Base-by-base conservation (phyloP, 2,113 vertebrate genomes). In the Ranitomeya imitator region DNA sequence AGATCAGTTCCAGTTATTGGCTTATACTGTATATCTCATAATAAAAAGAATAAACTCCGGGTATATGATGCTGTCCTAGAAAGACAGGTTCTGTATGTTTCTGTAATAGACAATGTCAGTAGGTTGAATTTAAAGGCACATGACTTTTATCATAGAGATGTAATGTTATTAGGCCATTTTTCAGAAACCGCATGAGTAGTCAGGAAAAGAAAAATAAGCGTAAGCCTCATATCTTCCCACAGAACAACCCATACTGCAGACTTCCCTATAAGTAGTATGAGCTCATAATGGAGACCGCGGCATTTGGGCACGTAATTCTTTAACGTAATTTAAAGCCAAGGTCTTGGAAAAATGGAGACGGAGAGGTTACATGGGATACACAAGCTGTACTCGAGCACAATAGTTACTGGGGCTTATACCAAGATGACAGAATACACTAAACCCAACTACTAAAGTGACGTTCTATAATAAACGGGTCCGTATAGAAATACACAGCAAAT, bases 131-230 rank as follows among this genome's bases (percentile, higher is more conserved):
- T 63, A 19, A 80, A 63, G 52, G 45, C 51, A 54, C 18, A 45
- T 1, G 55, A 65, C 59, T 11, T 55, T 55, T 55, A 23, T 59
- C 83, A 21, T 74, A 55, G 18, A 73, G 21, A 52, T 51, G 71
- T 76, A 77, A 85, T 77, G 55, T 61, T 52, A 77, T 85, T 77
- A 74, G 19, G 55, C 0, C 81, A 26, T 51, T 45, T 54, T 69
- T 45, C 19, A 85, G 19, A 85, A 85, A 76, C 84, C 84, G 63
- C 84, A 85, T 8, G 71, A 61, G 14, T 14, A 59, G 23, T 59
- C 57, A 19, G 19, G 3, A 54, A 10, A 11, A 76, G 71, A 51
- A n/a, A 84, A 77, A 85, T 21, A 76, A 31, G 16, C 61, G 18
- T 23, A 61, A 11, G 18, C 26, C 76, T 88, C 83, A 19, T 19